A percentile compares a stretch with the other conserved stretches of the same genome.
These are phyloP conservation scores for Parazoanthus darwini DNA, from an alignment of 92 coral and sea anemone species.

Conservation along the genomic window DNA sequence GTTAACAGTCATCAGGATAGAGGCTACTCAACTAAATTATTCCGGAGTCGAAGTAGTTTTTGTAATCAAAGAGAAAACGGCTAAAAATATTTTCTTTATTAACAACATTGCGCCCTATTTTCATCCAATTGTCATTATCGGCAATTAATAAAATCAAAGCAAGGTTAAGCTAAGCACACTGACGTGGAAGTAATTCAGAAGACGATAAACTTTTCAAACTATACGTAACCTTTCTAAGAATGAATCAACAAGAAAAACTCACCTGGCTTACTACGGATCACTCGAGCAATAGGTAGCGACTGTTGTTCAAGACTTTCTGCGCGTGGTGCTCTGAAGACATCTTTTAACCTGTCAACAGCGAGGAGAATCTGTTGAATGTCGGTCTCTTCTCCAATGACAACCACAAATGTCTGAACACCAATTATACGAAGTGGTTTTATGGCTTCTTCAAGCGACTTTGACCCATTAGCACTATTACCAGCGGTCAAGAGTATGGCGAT, in stretches of 20 bases:
- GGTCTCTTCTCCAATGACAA: constrained; percentile 19
- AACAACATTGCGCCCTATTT: no score
- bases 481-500: constrained; percentile 51
- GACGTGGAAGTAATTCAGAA: background rate
- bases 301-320: constrained; percentile 49
- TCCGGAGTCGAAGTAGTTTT: no score
- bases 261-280: constrained; percentile 66
- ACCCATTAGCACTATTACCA: constrained; percentile 36
- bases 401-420: constrained; percentile 26
- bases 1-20: no score
- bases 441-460: constrained; percentile 46
- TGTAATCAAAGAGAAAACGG: no score
- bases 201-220: background rate
- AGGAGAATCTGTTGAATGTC: constrained; percentile 1
- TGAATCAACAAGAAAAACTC: background rate
- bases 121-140: no score
- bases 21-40: no score
- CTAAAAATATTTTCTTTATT: no score
- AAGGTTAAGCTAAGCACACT: no score
- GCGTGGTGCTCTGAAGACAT: constrained; percentile 35
- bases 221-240: background rate
- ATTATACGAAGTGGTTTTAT: constrained; percentile 31
- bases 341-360: constrained; percentile 27
- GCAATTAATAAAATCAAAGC: no score
- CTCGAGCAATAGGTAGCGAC: constrained; percentile 49